phyloP scores from a whole-genome alignment of 2,888 invertebrate genomes.

The Malthinus seriepunctatus region DNA sequence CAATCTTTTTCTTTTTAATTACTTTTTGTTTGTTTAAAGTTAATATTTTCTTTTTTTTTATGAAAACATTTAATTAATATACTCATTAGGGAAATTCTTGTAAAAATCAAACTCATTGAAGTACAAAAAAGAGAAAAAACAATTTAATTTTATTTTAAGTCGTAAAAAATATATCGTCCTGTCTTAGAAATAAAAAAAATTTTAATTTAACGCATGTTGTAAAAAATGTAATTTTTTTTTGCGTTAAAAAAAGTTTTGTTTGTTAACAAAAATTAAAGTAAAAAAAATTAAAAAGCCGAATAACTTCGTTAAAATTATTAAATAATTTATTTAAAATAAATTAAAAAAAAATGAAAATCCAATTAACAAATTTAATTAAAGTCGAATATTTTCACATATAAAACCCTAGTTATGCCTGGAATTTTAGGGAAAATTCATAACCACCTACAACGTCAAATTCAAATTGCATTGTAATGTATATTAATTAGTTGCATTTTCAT shows the following conservation, averaged over 20 bases:
- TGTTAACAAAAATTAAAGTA: background rate
- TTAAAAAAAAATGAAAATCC: too few species aligned
- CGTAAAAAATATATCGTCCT: background rate
- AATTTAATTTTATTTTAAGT: background rate
- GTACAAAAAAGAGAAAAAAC: background rate
- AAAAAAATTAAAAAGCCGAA: too few species aligned
- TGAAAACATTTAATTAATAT: background rate
- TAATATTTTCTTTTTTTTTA: background rate
- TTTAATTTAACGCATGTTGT: background rate
- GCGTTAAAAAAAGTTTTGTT: background rate
- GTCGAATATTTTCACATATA: too few species aligned
- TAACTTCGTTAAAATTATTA: too few species aligned
- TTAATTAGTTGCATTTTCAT: too few species aligned
- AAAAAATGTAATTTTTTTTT: background rate
- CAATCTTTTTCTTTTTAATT: constrained; percentile 28
- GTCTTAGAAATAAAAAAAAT: background rate
- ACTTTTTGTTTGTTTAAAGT: background rate
- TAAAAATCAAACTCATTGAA: constrained; percentile 1
- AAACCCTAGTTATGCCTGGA: too few species aligned
- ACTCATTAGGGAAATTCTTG: background rate
- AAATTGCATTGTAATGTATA: too few species aligned
- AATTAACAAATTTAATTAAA: too few species aligned
- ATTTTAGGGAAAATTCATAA: too few species aligned
- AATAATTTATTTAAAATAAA: too few species aligned
- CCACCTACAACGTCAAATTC: too few species aligned